Conservation (phyloP, 2,113 vertebrate genomes). For the Okapia johnstoni region DNA sequence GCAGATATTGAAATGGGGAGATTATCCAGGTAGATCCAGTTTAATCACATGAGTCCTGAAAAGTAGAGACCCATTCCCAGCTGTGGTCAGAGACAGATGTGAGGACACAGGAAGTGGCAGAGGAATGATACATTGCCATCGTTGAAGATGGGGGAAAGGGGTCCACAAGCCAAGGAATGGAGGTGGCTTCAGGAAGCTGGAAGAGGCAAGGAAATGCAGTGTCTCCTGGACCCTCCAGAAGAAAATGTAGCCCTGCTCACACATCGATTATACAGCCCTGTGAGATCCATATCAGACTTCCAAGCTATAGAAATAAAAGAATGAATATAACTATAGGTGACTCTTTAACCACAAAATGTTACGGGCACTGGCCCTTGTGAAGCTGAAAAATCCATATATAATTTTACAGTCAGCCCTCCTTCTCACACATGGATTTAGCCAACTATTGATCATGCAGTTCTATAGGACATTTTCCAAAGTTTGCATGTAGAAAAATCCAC, state of each 20-base stretch:
- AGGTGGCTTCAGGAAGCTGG: neutral
- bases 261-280: neutral
- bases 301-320: neutral
- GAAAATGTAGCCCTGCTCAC: neutral
- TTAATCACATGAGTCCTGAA: neutral
- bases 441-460: neutral
- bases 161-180: neutral
- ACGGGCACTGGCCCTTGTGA: neutral
- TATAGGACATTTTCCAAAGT: neutral
- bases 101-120: neutral
- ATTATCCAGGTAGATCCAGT: neutral
- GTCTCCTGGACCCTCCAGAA: neutral
- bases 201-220: neutral
- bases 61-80: neutral
- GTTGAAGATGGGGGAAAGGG: neutral
- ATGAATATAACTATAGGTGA: neutral
- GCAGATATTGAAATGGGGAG: neutral
- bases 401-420: neutral
- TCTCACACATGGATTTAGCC: neutral
- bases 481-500: neutral
- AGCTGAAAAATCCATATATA: neutral
- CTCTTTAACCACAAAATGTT: neutral
- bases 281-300: neutral
- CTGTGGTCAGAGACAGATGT: neutral
- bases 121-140: neutral